A percentile compares a stretch with the other conserved stretches of the same genome.
Evolutionary conservation across 2,888 invertebrate genomes (phyloP).

Genomic region (Lumbricus terrestris): DNA sequence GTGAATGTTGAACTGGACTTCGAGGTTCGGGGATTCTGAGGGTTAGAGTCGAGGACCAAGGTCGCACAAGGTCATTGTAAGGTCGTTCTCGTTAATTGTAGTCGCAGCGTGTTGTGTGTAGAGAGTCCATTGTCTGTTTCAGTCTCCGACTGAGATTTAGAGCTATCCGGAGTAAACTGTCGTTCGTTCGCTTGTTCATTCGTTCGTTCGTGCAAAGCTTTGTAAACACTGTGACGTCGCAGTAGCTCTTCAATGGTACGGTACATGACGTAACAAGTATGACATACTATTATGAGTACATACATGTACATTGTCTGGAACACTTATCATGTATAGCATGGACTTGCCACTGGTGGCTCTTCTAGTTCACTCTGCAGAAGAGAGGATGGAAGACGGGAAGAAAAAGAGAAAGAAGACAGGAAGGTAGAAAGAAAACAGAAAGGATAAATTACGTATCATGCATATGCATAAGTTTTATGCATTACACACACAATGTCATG

Average conservation of each 20-base stretch:
- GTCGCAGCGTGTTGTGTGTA: not conserved
- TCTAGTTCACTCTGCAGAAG: not conserved
- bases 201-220: not conserved
- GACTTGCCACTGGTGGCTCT: no score
- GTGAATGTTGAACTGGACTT: not conserved
- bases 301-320: no score
- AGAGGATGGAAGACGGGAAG: not conserved
- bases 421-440: no score
- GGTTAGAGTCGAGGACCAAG: not conserved
- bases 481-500: no score
- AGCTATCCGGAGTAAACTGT: not conserved
- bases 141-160: not conserved
- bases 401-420: not conserved
- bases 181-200: not conserved
- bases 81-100: not conserved
- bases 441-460: not conserved
- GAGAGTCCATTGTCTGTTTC: not conserved
- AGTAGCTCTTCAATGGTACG: not conserved
- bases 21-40: not conserved
- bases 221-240: not conserved
- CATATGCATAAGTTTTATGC: no score
- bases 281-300: no score
- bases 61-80: not conserved
- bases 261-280: no score
- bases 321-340: no score